Evolutionary conservation across 2,888 invertebrate species (phyloP).

Genomic region (Xiphydria camelus): DNA sequence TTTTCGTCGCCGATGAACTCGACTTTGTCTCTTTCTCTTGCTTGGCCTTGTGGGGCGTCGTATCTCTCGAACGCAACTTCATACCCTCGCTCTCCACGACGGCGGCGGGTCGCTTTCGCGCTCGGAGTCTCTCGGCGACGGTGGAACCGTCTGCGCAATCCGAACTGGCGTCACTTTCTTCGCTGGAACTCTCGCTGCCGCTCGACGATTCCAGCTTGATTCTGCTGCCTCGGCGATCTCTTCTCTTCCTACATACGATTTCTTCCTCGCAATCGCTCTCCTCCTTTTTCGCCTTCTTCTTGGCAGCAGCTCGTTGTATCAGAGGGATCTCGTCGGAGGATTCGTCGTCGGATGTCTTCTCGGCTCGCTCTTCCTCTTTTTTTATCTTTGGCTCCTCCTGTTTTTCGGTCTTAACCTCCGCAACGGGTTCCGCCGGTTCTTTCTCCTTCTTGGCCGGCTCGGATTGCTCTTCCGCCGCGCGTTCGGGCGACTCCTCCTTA

Average conservation of each 20-base stretch:
- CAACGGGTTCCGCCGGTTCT: constrained; percentile 26
- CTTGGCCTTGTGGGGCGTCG: constrained; percentile 44
- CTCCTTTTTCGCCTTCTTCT: constrained; percentile 43
- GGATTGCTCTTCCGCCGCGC: constrained; percentile 11
- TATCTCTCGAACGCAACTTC: constrained; percentile 48
- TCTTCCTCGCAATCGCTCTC: constrained; percentile 57
- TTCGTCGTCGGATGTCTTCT: constrained; percentile 39
- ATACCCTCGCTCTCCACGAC: constrained; percentile 44
- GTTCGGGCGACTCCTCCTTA: constrained; percentile 32
- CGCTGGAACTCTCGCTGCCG: constrained; percentile 21
- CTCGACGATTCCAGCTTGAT: constrained; percentile 48
- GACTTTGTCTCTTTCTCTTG: constrained; percentile 40
- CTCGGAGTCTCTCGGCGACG: constrained; percentile 49
- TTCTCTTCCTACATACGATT: constrained; percentile 41
- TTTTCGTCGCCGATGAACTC: constrained; percentile 49
- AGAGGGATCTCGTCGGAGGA: constrained; percentile 49
- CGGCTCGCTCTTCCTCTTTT: constrained; percentile 22
- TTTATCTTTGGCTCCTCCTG: constrained; percentile 33
- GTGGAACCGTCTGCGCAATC: constrained; percentile 41
- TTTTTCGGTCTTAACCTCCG: constrained; percentile 31
- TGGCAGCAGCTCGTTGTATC: constrained; percentile 38
- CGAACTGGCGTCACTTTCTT: constrained; percentile 42
- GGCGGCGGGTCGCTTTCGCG: constrained; percentile 44
- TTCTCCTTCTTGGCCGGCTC: constrained; percentile 23
- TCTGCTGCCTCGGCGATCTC: constrained; percentile 47